A percentile compares a stretch with the other conserved stretches of the same genome.
Evolutionary conservation across 2,888 invertebrate genomes (phyloP).

Genomic region (Chrysolina haemoptera): DNA sequence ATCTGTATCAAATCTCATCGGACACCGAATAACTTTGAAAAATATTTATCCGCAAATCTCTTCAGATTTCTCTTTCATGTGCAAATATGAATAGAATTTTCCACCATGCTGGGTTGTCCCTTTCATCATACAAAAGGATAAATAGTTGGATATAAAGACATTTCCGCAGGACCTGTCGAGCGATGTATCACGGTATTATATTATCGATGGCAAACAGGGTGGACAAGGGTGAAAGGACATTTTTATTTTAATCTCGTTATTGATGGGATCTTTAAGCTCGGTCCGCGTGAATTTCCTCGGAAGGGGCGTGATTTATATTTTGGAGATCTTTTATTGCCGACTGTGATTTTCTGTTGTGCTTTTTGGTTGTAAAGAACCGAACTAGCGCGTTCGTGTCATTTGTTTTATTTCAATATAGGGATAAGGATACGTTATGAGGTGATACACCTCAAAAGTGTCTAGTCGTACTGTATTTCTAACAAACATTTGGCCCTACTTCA

Average conservation of each 20-base stretch:
- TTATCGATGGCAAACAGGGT: slow-evolving; percentile 58
- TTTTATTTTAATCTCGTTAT: slow-evolving; percentile 60
- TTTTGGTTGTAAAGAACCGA: no score
- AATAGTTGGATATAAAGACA: slow-evolving; percentile 46
- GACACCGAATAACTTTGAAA: background rate
- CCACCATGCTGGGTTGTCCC: slow-evolving; percentile 15
- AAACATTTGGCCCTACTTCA: no score
- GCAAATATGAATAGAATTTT: slow-evolving; percentile 37
- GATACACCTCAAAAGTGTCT: no score
- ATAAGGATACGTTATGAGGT: no score
- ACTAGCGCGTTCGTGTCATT: no score
- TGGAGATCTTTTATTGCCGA: slow-evolving; percentile 43
- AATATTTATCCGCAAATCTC: background rate
- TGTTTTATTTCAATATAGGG: no score
- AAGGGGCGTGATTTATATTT: slow-evolving; percentile 53
- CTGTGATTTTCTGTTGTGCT: background rate
- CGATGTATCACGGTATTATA: slow-evolving; percentile 56
- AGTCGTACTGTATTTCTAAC: no score
- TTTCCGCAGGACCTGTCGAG: slow-evolving; percentile 34
- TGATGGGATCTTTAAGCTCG: slow-evolving; percentile 57
- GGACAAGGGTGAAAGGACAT: slow-evolving; percentile 48
- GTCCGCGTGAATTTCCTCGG: slow-evolving; percentile 45
- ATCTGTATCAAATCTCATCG: background rate
- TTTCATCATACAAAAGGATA: slow-evolving; percentile 29
- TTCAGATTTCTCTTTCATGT: slow-evolving; percentile 35